Base-by-base conservation (phyloP, 2,888 invertebrate species). In the Schizotus pectinicornis region DNA sequence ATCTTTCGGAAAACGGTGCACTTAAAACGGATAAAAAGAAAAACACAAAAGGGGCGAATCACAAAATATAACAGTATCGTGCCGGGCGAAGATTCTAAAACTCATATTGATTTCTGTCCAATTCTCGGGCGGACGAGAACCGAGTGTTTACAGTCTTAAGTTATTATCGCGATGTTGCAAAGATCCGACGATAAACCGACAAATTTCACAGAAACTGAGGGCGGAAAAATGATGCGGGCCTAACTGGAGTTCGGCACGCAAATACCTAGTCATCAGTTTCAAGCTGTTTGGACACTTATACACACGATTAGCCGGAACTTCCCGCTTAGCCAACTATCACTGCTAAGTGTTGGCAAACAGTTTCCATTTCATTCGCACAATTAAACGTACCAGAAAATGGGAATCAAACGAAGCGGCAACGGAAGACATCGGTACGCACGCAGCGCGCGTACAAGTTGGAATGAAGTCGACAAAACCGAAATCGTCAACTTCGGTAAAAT, bases 171-270 rank as follows among this genome's bases (percentile, higher is more conserved):
- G 54, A 54, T 54, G 41, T 39, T 47, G 54, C 31, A 45, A 9
- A 54, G 54, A 54, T 54, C 47, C 34, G 30, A 47, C 47, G 54
- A 54, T 54, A 54, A 54, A 54, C 54, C 54, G 54, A 54, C 54
- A 54, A 54, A 54, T 46, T 54, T 47, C 54, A 42, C 47, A 41
- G 54, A 47, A 47, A 54, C 37, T 38, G 46, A 41, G 47, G 54
- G 41, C 39, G 47, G 46, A 54, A 54, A 53, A 54, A 54, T 47
- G 22, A 22, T 22, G 35, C 38, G 42, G 38, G 47, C 35, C 39
- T 54, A 54, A 54, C 13, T 47, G 39, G 34, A 41, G 39, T 11
- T 41, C 41, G 41, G 38, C 54, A 54, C 54, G 54, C 54, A 41
- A 54, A 38, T 38, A 22, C 53, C 53, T 14, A 53, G 38, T 43